A percentile compares a stretch with the other conserved stretches of the same genome.
Conservation (phyloP, 2,113 vertebrate genomes). For the Protobothrops mucrosquamatus region DNA sequence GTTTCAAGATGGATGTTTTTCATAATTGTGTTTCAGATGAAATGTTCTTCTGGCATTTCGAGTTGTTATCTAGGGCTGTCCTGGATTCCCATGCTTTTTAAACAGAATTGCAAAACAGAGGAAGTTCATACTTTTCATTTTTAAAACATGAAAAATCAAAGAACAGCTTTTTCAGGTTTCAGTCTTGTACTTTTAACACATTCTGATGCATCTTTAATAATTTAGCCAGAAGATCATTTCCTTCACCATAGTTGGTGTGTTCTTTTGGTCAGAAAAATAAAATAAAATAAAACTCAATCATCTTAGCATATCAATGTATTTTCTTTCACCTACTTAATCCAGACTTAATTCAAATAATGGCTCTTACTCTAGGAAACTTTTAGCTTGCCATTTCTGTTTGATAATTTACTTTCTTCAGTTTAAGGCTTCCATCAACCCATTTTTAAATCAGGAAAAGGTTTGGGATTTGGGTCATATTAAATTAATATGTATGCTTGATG, state of each 20-base stretch:
- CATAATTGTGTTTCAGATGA: slow-evolving; percentile 31
- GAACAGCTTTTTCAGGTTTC: background rate
- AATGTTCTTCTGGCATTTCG: slow-evolving; percentile 56
- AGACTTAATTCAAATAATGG: background rate
- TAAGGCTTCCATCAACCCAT: background rate
- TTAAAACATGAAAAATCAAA: background rate
- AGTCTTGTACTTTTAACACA: background rate
- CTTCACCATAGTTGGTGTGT: background rate
- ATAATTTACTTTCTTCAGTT: slow-evolving; percentile 24
- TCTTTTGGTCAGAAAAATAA: slow-evolving; percentile 12
- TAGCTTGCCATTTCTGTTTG: background rate
- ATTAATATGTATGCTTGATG: background rate
- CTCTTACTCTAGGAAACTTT: background rate
- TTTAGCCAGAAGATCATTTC: slow-evolving; percentile 47
- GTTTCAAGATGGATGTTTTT: slow-evolving; percentile 40
- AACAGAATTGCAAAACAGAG: background rate
- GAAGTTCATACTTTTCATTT: background rate
- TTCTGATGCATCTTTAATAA: background rate
- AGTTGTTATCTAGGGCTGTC: fast-evolving
- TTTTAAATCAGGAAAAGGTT: slow-evolving; percentile 10
- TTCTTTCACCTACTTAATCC: background rate
- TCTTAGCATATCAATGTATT: background rate
- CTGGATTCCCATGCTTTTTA: background rate
- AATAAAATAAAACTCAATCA: slow-evolving; percentile 26
- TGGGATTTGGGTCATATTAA: background rate